phyloP scores from a whole-genome alignment of 2,888 invertebrate species.

The Tipula confusa region DNA sequence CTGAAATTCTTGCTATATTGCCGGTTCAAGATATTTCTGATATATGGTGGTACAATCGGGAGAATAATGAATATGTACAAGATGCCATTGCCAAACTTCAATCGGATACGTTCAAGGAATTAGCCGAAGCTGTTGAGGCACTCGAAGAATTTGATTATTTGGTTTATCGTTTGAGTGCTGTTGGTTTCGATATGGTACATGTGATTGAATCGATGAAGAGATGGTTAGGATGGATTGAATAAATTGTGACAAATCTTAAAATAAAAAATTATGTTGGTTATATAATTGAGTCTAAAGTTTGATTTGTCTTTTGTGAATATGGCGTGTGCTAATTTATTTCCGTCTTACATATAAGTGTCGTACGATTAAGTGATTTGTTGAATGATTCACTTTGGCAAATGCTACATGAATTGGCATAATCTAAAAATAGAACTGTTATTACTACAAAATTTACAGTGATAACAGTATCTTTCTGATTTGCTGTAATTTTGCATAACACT shows the following conservation, averaged over 20 bases:
- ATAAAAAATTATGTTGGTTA: not conserved
- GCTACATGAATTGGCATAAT: too few species aligned
- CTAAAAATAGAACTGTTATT: too few species aligned
- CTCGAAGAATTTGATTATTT: slow-evolving; percentile 32
- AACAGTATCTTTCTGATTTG: too few species aligned
- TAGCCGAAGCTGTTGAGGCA: slow-evolving; percentile 31
- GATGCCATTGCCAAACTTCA: slow-evolving; percentile 32
- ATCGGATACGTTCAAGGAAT: slow-evolving; percentile 33
- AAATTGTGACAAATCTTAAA: not conserved
- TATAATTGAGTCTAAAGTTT: not conserved
- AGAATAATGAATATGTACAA: slow-evolving; percentile 33
- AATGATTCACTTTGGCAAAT: too few species aligned
- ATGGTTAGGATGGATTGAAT: slow-evolving; percentile 32
- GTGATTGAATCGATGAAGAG: slow-evolving; percentile 33
- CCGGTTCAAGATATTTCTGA: slow-evolving; percentile 32
- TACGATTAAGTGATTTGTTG: too few species aligned
- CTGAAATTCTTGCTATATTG: slow-evolving; percentile 32
- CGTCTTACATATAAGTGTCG: too few species aligned
- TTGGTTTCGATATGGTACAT: slow-evolving; percentile 33
- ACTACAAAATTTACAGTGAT: too few species aligned
- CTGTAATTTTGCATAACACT: too few species aligned
- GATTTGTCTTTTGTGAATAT: not conserved
- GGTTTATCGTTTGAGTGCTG: slow-evolving; percentile 28
- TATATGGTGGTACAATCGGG: slow-evolving; percentile 31
- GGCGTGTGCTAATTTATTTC: too few species aligned